These are phyloP conservation scores for Pollimyrus isidori DNA, from an alignment of 2,113 vertebrate species.

Conservation along the genomic window DNA sequence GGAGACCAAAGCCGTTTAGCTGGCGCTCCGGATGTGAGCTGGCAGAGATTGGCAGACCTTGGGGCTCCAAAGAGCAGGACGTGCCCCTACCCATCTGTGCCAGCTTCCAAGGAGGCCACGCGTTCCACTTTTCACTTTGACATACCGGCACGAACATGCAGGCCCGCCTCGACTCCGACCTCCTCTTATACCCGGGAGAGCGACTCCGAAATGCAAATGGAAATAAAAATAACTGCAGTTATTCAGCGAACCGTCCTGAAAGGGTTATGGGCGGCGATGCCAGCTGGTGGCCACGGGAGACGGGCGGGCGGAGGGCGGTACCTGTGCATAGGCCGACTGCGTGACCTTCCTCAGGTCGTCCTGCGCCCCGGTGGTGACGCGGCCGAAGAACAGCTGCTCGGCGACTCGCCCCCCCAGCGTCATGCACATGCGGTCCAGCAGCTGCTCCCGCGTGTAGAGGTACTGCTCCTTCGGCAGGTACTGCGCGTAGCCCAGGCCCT, in stretches of 20 bases:
- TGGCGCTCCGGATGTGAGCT: neutral
- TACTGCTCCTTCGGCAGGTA: slow-evolving; percentile 58
- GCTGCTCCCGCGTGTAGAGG: slow-evolving; percentile 53
- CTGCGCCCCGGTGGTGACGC: slow-evolving; percentile 54
- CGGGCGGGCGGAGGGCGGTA: neutral
- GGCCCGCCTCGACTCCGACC: neutral
- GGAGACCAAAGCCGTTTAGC: neutral
- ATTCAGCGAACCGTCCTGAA: neutral
- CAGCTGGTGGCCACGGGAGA: neutral
- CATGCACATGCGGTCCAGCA: slow-evolving; percentile 55
- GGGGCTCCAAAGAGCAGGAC: neutral
- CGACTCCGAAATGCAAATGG: neutral
- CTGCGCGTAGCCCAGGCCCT: slow-evolving; percentile 52
- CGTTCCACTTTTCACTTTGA: neutral
- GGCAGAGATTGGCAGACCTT: neutral
- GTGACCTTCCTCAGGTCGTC: slow-evolving; percentile 57
- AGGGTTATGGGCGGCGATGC: neutral
- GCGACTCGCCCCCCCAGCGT: slow-evolving; percentile 58
- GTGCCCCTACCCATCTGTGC: no score
- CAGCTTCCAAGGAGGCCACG: neutral
- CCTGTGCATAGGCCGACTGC: slow-evolving; percentile 58
- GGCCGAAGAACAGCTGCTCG: slow-evolving; percentile 55
- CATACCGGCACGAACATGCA: neutral
- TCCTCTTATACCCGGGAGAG: neutral
- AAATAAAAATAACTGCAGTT: neutral